Conservation (phyloP, 2,888 invertebrate species). For the Ceraclea dissimilis region DNA sequence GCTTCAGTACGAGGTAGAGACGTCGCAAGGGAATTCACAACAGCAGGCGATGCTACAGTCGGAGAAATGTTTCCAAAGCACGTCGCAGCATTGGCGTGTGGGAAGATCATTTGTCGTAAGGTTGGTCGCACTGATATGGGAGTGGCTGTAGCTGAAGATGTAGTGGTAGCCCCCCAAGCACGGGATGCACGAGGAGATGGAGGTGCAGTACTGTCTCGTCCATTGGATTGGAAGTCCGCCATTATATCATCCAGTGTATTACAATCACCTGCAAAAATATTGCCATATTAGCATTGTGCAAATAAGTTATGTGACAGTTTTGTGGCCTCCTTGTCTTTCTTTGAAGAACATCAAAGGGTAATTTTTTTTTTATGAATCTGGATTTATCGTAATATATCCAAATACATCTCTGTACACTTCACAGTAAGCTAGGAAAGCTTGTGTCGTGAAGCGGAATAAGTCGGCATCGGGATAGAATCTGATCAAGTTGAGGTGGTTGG, state of each 20-base stretch:
- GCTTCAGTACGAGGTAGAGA: slow-evolving; percentile 11
- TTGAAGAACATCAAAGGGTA: too few species aligned
- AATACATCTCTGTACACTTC: too few species aligned
- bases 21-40: slow-evolving; percentile 8
- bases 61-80: neutral
- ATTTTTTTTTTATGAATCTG: too few species aligned
- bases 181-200: slow-evolving; percentile 10
- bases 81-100: neutral
- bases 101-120: slow-evolving; percentile 5
- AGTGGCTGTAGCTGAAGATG: neutral
- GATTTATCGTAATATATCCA: too few species aligned
- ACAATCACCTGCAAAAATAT: slow-evolving; percentile 25
- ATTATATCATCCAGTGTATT: slow-evolving; percentile 39
- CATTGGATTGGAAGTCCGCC: slow-evolving; percentile 50
- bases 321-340: too few species aligned
- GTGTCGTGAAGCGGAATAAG: too few species aligned
- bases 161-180: slow-evolving; percentile 2
- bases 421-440: too few species aligned
- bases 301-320: neutral
- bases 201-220: slow-evolving; percentile 35
- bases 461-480: too few species aligned
- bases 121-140: neutral
- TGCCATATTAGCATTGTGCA: too few species aligned
- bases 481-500: too few species aligned
- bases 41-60: neutral